Percentiles rank a stretch among this genome's conserved stretches.
Conservation (phyloP, 2,797 vertebrate genomes). For the Eulemur mongoz region DNA sequence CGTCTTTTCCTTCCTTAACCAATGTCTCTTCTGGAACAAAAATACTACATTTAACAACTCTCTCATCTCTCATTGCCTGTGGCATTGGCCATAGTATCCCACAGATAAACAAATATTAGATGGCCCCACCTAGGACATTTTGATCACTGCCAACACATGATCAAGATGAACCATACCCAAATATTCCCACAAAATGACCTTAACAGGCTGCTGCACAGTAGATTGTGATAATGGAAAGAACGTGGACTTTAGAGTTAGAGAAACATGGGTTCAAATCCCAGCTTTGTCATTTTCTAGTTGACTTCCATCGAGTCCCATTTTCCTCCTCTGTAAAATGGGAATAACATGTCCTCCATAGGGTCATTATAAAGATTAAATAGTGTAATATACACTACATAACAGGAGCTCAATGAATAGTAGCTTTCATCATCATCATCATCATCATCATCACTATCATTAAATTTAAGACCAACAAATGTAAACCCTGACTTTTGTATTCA, state of each 20-base stretch:
- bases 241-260: background rate
- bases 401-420: background rate
- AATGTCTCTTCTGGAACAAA: background rate
- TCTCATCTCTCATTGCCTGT: background rate
- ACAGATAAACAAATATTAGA: too few relatives aligned
- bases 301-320: background rate
- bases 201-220: fast-evolving
- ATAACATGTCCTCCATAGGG: background rate
- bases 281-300: background rate
- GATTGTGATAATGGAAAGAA: background rate
- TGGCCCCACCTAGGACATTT: background rate
- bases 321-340: background rate
- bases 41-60: fast-evolving
- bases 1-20: background rate
- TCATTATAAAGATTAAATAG: background rate
- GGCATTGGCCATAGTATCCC: background rate
- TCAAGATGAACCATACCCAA: background rate
- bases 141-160: background rate
- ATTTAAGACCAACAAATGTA: background rate
- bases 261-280: background rate
- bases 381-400: background rate
- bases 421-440: background rate
- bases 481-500: background rate
- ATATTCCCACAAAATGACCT: background rate
- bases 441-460: background rate